phyloP scores from a whole-genome alignment of 2,113 vertebrate species.

The Irena cyanogastra region DNA sequence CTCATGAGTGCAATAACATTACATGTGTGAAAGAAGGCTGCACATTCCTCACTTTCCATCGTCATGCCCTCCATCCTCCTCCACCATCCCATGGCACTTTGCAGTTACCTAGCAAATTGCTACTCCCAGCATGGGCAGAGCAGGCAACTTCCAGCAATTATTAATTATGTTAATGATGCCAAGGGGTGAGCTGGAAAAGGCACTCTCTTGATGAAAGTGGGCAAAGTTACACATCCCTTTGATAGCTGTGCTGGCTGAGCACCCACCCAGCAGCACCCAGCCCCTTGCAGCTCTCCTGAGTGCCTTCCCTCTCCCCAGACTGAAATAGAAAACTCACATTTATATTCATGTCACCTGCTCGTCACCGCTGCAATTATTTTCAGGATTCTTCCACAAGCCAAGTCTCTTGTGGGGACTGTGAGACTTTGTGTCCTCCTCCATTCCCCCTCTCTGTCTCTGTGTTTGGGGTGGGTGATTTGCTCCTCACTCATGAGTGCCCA shows the following conservation, averaged over 20 bases:
- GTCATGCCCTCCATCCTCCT: not conserved
- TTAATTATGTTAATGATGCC: not conserved
- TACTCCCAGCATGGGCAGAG: not conserved
- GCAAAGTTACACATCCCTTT: not conserved
- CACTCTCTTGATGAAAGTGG: not conserved
- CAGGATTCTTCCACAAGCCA: not conserved
- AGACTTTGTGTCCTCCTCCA: not conserved
- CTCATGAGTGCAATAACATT: not conserved
- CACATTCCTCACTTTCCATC: not conserved
- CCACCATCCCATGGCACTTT: fast-evolving
- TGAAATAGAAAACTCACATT: not conserved
- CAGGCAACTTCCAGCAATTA: not conserved
- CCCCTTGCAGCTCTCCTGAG: not conserved
- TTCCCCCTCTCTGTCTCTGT: not conserved
- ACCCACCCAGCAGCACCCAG: not conserved
- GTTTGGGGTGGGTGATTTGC: not conserved
- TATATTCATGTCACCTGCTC: not conserved
- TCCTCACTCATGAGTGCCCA: not conserved
- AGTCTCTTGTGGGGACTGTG: not conserved
- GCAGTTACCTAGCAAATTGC: not conserved
- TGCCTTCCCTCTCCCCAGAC: not conserved
- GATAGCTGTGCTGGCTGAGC: fast-evolving
- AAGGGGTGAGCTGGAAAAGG: not conserved
- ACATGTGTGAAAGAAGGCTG: not conserved
- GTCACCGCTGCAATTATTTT: not conserved